Base-by-base conservation (phyloP, 2,113 vertebrate genomes). In the Syngnathoides biaculeatus region DNA sequence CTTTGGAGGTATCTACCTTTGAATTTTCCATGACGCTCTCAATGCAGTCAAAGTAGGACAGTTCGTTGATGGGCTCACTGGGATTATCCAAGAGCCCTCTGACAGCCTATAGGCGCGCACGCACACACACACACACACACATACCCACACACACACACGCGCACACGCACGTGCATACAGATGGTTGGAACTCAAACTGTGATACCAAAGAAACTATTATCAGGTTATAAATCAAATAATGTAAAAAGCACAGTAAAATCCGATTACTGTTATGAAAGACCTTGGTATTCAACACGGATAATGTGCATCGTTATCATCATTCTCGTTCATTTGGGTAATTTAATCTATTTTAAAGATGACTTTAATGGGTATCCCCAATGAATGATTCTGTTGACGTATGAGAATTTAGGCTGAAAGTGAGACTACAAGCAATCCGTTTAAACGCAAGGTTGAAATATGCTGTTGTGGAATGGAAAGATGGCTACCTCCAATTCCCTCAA, bases 21-120 rank as follows among this genome's bases (percentile, higher is more conserved):
- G 97, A 99, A 82, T 99, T 99, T 80, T 99, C 97, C 97, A 99
- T 99, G 71, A 99, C 97, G 0, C 96, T 95, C 77, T 99, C 97
- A 35, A 99, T 99, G 88, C 97, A 99, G 85, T 99, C 97, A 68
- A 99, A 99, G 82, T 99, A 99, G 0, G 97, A 99, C 56, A 99
- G 94, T 77, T 99, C 97, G 1, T 90, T 99, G 69, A 98, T 95
- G 0, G 97, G 96, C 77, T 99, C 97, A 14, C 93, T 99, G 43
- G 96, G 95, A 76, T 96, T 99, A 70, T 97, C 95, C 64, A 99
- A 83, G 90, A 98, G 96, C 64, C 96, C 96, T 80, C 95, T 94
- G 55, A 98, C 95, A 56, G 97, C 98, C 97, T 99, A 80, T 24
- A 82, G 71, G 48, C 45, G 72, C 48, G 80, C 72, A 43, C 42